phyloP scores from a whole-genome alignment of 2,797 vertebrate genomes.

The Rhinatrema bivittatum region DNA sequence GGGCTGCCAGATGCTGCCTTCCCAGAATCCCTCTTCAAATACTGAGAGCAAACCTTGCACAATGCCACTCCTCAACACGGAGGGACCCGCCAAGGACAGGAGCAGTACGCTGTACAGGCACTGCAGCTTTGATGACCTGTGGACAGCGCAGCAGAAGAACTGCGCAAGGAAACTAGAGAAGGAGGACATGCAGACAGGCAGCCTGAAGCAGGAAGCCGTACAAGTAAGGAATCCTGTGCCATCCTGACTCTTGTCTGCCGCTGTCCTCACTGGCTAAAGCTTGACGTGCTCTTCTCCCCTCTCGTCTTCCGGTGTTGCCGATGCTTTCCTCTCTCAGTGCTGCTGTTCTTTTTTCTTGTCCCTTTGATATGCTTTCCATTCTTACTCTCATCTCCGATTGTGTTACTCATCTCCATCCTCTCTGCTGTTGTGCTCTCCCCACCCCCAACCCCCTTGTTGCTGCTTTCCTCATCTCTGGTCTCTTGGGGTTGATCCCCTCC shows the following conservation, averaged over 20 bases:
- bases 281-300: slow-evolving; percentile 13
- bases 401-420: no score
- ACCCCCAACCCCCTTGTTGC: no score
- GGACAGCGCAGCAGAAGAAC: slow-evolving; percentile 70
- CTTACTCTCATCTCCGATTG: no score
- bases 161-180: slow-evolving; percentile 57
- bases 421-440: no score
- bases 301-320: no score
- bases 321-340: not conserved
- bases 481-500: no score
- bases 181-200: slow-evolving; percentile 35
- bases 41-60: slow-evolving; percentile 23
- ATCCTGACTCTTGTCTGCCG: not conserved
- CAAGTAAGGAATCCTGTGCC: slow-evolving; percentile 71
- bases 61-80: slow-evolving; percentile 24
- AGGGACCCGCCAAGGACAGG: slow-evolving; percentile 26
- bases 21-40: slow-evolving; percentile 26
- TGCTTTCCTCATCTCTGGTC: no score
- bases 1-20: slow-evolving; percentile 11
- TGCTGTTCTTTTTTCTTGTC: no score
- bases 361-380: no score
- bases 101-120: slow-evolving; percentile 24
- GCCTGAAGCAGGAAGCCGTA: slow-evolving; percentile 36
- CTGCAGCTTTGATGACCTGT: slow-evolving; percentile 71
- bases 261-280: not conserved